A percentile compares a stretch with the other conserved stretches of the same genome.
Evolutionary conservation across 2,113 vertebrate genomes (phyloP).

Genomic region (Sturnus vulgaris): DNA sequence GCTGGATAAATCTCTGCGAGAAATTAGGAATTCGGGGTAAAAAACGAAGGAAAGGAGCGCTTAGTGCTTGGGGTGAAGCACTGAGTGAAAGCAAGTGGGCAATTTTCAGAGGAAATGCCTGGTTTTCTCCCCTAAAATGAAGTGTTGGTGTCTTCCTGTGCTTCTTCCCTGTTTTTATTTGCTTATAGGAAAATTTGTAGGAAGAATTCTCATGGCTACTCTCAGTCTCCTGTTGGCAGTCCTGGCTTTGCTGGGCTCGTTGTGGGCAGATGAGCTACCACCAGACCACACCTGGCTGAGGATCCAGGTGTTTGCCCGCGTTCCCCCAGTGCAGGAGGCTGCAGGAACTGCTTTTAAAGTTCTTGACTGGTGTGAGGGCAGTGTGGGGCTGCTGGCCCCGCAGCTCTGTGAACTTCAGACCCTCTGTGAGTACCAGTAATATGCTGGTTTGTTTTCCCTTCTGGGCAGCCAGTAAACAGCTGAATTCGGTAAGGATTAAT

Average conservation of each 20-base stretch:
- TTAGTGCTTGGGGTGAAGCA: not conserved
- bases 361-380: not conserved
- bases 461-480: not conserved
- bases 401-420: not conserved
- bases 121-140: no score
- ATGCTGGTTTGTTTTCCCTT: not conserved
- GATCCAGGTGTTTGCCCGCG: rapidly evolving
- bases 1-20: not conserved
- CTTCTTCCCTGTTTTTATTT: not conserved
- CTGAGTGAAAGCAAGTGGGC: not conserved
- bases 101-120: rapidly evolving
- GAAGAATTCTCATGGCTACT: not conserved
- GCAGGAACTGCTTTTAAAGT: not conserved
- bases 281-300: not conserved
- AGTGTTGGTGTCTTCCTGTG: rapidly evolving
- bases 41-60: rapidly evolving
- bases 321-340: not conserved
- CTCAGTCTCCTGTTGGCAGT: not conserved
- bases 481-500: not conserved
- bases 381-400: not conserved
- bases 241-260: not conserved
- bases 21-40: rapidly evolving
- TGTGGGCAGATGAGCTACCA: not conserved
- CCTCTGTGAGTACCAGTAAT: not conserved
- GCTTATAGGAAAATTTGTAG: not conserved